Base-by-base conservation (phyloP, 2,888 invertebrate species). In the Xestoiulus laeticollis region DNA sequence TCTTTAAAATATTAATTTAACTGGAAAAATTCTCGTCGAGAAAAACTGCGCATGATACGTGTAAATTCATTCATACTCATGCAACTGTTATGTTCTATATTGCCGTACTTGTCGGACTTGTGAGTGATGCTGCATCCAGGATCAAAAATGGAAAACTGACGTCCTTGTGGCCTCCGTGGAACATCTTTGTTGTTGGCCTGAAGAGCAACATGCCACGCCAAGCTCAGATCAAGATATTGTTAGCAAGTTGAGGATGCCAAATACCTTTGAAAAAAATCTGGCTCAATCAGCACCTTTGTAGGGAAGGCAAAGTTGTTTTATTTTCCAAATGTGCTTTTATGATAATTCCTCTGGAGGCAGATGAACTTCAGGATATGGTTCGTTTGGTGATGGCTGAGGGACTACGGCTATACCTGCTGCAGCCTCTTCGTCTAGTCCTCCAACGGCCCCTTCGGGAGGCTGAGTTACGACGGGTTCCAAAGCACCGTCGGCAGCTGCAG, bases 401-500 rank as follows among this genome's bases (percentile, higher is more conserved):
- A 87, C 87, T 16, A 85, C 53, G 12, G 78, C 89, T n/a, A 88
- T 48, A 8, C 82, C 89, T n/a, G 87, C 89, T 16, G 87, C 88
- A 53, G 87, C 90, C 32, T 89, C 90, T 82, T 89, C 89, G 85
- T 88, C 89, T 33, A 89, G 85, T 53, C 85, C 89, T 89, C 89
- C 89, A 22, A 89, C 89, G 83, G 89, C 88, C 30, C 88, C 90
- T 59, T 89, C 90, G 14, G 85, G 87, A 19, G 89, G 88, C 12
- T 85, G 44, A 5, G 59, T 78, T 30, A 84, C 88, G 2, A 85
- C 87, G 8, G 87, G 86, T 33, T 95, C 94, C 30, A 95, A 93
- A 0, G 94, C 96, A 0, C 97, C 97, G 92, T 98, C 98, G 0
- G 98, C 98, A 0, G 97, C 97, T 0, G 98, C 98, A 91, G 98